Conservation (phyloP, 2,113 vertebrate species). For the Aphyosemion australe region DNA sequence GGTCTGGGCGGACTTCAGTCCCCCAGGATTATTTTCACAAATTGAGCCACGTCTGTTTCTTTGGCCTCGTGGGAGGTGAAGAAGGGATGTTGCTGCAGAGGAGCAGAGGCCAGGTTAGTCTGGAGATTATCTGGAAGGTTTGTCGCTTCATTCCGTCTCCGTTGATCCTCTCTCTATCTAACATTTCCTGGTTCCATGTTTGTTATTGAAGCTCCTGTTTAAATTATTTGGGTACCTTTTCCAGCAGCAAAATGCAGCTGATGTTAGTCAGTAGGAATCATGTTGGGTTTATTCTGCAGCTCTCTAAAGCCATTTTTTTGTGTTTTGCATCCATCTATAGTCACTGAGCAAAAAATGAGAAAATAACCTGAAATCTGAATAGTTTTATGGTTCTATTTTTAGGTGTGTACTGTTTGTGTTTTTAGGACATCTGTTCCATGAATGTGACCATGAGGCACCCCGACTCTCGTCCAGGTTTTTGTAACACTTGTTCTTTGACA, state of each 20-base stretch:
- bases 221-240: not conserved
- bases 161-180: too few species aligned
- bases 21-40: slow-evolving; percentile 92
- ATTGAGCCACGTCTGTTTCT: slow-evolving; percentile 95
- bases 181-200: too few species aligned
- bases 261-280: too few species aligned
- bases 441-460: not conserved
- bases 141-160: too few species aligned
- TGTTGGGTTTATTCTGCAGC: too few species aligned
- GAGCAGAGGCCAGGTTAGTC: not conserved
- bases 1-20: slow-evolving; percentile 81
- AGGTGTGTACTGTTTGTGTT: not conserved
- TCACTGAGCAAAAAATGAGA: not conserved
- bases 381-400: not conserved
- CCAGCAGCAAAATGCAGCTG: not conserved
- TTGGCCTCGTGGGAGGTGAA: slow-evolving; percentile 94
- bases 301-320: not conserved
- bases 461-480: too few species aligned
- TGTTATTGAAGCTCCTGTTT: not conserved
- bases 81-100: slow-evolving; percentile 90
- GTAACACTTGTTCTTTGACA: too few species aligned
- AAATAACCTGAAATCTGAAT: not conserved
- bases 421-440: not conserved
- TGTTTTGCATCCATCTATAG: too few species aligned
- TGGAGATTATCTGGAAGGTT: not conserved